A percentile compares a stretch with the other conserved stretches of the same genome.
These are phyloP conservation scores for Eumaeus atala DNA, from an alignment of 1,140 invertebrate species.

Conservation along the genomic window DNA sequence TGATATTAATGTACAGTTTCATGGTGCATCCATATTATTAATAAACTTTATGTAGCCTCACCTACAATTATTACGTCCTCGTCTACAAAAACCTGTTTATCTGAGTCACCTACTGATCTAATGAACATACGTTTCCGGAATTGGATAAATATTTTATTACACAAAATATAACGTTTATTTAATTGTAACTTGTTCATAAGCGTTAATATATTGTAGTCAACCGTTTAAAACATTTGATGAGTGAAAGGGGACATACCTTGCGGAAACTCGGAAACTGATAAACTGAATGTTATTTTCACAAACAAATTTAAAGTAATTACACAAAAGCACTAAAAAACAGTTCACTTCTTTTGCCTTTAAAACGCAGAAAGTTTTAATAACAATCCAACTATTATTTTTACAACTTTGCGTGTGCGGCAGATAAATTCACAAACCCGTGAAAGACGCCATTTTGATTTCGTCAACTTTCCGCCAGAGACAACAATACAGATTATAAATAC, in stretches of 20 bases:
- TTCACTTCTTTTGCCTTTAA: constrained; percentile 38
- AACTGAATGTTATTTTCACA: constrained; percentile 26
- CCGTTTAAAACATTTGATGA: constrained; percentile 48
- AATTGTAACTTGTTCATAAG: background rate
- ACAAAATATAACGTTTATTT: constrained; percentile 19
- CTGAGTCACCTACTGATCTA: constrained; percentile 62
- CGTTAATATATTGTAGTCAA: constrained; percentile 6
- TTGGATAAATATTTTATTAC: background rate
- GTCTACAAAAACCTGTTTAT: constrained; percentile 47
- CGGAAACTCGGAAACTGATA: constrained; percentile 39
- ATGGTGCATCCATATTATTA: background rate
- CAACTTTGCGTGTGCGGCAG: constrained; percentile 53
- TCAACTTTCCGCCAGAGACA: constrained; percentile 64
- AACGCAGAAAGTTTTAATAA: constrained; percentile 44
- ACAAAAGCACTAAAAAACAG: constrained; percentile 33
- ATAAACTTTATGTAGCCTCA: constrained; percentile 35
- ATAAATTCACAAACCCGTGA: constrained; percentile 63
- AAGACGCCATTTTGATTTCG: constrained; percentile 74
- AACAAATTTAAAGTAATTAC: constrained; percentile 26
- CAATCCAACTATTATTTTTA: constrained; percentile 43
- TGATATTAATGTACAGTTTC: background rate
- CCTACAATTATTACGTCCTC: constrained; percentile 41
- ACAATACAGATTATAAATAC: constrained; percentile 31
- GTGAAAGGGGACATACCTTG: constrained; percentile 70
- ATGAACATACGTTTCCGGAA: constrained; percentile 30